phyloP scores from a whole-genome alignment of 1,140 invertebrate species.

The Danaus melanippus region DNA sequence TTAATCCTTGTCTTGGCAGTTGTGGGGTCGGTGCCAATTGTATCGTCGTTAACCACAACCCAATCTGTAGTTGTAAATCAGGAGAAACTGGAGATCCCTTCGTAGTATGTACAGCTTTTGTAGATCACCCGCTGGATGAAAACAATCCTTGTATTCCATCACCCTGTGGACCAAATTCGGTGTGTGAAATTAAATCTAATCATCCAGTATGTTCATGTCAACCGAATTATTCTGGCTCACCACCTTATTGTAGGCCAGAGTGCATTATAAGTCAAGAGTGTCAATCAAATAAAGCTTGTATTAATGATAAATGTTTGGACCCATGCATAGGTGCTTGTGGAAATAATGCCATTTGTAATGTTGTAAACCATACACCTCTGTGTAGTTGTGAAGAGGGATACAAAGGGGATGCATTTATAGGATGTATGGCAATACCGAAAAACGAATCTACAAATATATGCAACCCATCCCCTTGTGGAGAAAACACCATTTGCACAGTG shows the following conservation, averaged over 20 bases:
- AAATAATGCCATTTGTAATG: constrained; percentile 83
- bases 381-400: constrained; percentile 84
- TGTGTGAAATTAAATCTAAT: constrained; percentile 85
- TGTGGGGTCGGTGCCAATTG: constrained; percentile 84
- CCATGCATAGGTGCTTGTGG: constrained; percentile 85
- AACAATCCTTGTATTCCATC: constrained; percentile 83
- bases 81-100: constrained; percentile 87
- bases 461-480: constrained; percentile 85
- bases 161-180: constrained; percentile 88
- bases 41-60: constrained; percentile 85
- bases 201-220: constrained; percentile 85
- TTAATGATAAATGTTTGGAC: constrained; percentile 85
- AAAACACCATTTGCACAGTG: constrained; percentile 83
- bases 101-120: constrained; percentile 75
- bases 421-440: constrained; percentile 75
- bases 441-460: constrained; percentile 77
- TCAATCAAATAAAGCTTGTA: constrained; percentile 81
- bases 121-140: constrained; percentile 57
- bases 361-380: constrained; percentile 85
- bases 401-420: constrained; percentile 87
- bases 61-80: constrained; percentile 84
- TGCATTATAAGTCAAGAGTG: constrained; percentile 85
- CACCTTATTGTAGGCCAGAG: constrained; percentile 82
- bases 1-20: constrained; percentile 83
- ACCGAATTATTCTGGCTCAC: constrained; percentile 81